Evolutionary conservation across 2,888 invertebrate genomes (phyloP).

Genomic region (Mesoligia furuncula): DNA sequence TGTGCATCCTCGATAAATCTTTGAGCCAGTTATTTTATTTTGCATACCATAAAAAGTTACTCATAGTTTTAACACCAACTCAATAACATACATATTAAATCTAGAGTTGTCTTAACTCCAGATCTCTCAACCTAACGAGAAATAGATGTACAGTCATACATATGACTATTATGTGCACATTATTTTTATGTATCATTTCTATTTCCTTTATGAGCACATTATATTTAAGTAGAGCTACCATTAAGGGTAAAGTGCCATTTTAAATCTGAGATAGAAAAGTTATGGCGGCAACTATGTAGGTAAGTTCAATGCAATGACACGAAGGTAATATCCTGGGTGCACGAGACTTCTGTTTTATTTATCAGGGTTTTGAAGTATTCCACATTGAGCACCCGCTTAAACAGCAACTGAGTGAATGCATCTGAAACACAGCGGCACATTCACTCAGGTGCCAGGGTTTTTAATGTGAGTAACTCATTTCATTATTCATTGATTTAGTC

Average conservation of each 20-base stretch:
- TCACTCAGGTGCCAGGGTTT: too few relatives aligned
- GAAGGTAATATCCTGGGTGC: not conserved
- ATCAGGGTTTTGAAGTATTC: not conserved
- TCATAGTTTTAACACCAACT: not conserved
- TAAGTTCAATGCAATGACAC: not conserved
- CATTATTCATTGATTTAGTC: not conserved
- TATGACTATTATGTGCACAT: constrained; percentile 11
- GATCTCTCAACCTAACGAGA: constrained; percentile 37
- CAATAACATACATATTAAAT: not conserved
- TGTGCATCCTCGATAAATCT: not conserved
- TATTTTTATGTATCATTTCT: constrained; percentile 32
- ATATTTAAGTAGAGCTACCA: constrained; percentile 14
- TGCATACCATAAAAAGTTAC: not conserved
- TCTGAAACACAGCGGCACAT: too few relatives aligned
- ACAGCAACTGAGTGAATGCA: too few relatives aligned
- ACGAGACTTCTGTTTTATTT: not conserved
- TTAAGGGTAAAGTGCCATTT: constrained; percentile 3
- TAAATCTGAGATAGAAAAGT: not conserved
- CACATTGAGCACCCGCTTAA: too few relatives aligned
- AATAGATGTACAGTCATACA: constrained; percentile 18
- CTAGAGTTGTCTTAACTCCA: not conserved
- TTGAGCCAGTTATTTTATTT: not conserved
- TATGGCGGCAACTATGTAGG: not conserved
- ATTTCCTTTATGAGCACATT: constrained; percentile 36
- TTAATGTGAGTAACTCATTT: not conserved